phyloP scores from a whole-genome alignment of 1,140 invertebrate genomes.

The Ridgeia piscesae region DNA sequence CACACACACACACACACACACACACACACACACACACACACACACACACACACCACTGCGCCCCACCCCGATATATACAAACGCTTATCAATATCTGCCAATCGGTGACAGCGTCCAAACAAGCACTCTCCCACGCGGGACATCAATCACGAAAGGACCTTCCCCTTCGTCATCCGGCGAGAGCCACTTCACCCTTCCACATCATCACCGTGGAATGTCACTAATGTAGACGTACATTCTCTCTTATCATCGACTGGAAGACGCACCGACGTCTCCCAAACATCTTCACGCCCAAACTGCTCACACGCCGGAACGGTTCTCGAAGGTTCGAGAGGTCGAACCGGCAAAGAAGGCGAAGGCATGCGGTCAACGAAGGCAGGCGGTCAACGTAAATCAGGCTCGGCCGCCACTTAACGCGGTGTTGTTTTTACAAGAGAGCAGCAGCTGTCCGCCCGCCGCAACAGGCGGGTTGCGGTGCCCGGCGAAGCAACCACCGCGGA shows the following conservation, averaged over 20 bases:
- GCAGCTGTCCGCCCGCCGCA: background rate
- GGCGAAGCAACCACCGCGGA: background rate
- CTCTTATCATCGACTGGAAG: background rate
- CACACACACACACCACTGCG: too few species aligned
- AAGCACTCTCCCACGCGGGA: background rate
- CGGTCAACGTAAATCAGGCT: background rate
- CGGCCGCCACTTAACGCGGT: background rate
- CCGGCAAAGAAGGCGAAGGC: background rate
- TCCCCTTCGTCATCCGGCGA: background rate
- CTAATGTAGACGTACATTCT: background rate
- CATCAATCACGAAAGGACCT: background rate
- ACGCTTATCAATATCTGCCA: background rate
- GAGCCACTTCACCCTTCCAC: background rate
- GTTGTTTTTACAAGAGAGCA: background rate
- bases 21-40: too few species aligned
- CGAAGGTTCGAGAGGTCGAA: background rate
- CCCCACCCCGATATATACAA: background rate
- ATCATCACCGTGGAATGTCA: background rate
- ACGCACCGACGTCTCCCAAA: background rate
- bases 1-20: too few species aligned
- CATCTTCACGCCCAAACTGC: background rate
- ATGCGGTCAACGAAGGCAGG: too few species aligned
- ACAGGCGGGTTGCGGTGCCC: background rate
- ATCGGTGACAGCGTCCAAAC: background rate
- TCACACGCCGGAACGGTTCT: background rate